phyloP scores from a whole-genome alignment of 2,113 vertebrate species.

The Mungos mungo region DNA sequence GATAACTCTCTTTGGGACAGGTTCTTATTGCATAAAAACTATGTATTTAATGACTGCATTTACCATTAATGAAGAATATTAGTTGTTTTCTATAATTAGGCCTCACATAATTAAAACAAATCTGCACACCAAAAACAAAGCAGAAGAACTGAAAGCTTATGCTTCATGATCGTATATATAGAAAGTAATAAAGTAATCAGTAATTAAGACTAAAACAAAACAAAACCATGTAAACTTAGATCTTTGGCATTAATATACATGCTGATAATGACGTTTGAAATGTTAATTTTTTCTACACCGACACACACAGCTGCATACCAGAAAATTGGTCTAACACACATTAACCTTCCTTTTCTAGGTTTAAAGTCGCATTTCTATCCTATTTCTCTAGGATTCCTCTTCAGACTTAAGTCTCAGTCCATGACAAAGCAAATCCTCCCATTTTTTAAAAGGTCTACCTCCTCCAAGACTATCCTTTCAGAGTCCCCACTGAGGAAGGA shows the following conservation, averaged over 20 bases:
- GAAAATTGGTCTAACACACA: not conserved
- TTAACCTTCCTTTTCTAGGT: not conserved
- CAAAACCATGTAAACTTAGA: not conserved
- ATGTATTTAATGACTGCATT: slow-evolving; percentile 27
- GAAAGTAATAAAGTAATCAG: slow-evolving; percentile 45
- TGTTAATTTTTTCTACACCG: not conserved
- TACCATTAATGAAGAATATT: not conserved
- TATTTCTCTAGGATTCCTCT: not conserved
- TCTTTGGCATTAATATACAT: not conserved
- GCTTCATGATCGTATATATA: slow-evolving; percentile 15
- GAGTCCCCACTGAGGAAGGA: not conserved
- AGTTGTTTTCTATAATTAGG: slow-evolving; percentile 22
- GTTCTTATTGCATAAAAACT: not conserved
- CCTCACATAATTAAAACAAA: slow-evolving; percentile 61
- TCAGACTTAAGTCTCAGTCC: not conserved
- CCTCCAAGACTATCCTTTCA: not conserved
- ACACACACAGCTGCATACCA: not conserved
- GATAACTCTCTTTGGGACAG: not conserved
- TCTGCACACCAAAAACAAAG: slow-evolving; percentile 48
- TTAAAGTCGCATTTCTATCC: not conserved
- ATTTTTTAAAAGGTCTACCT: not conserved
- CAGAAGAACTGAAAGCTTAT: slow-evolving; percentile 44
- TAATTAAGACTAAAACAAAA: slow-evolving; percentile 43
- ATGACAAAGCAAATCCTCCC: not conserved
- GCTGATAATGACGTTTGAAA: not conserved